A percentile compares a stretch with the other conserved stretches of the same genome.
Evolutionary conservation across 1,140 invertebrate genomes (phyloP).

Genomic region (Thaumatotibia leucotreta): DNA sequence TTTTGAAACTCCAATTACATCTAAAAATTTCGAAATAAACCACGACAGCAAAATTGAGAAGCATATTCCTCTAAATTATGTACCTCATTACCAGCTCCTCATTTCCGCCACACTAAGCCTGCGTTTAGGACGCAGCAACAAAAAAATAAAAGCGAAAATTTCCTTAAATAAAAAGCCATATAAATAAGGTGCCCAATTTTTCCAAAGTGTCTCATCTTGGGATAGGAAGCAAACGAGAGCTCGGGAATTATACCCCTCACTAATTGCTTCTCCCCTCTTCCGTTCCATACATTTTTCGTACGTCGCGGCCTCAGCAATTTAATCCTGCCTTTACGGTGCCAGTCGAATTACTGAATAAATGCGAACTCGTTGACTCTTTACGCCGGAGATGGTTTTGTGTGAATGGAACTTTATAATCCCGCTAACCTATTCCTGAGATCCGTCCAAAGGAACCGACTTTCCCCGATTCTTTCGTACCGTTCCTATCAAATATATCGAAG

Average conservation of each 20-base stretch:
- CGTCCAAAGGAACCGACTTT: not conserved
- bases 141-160: not conserved
- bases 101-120: slow-evolving; percentile 2
- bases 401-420: not conserved
- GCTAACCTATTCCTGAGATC: not conserved
- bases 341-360: slow-evolving; percentile 20
- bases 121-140: not conserved
- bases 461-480: not conserved
- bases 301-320: slow-evolving; percentile 27
- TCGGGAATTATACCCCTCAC: slow-evolving; percentile 18
- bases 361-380: slow-evolving; percentile 15
- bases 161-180: slow-evolving; percentile 7
- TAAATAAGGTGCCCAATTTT: slow-evolving; percentile 9
- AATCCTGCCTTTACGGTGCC: slow-evolving; percentile 30
- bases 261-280: slow-evolving; percentile 23
- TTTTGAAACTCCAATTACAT: not conserved
- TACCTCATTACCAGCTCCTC: slow-evolving; percentile 2
- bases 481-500: no score
- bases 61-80: not conserved
- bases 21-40: not conserved
- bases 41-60: not conserved
- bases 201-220: slow-evolving; percentile 10
- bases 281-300: slow-evolving; percentile 33
- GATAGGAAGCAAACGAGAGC: slow-evolving; percentile 10
- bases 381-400: slow-evolving; percentile 18